Base-by-base conservation (phyloP, 2,113 vertebrate genomes). In the Daphoenositta chrysoptera region DNA sequence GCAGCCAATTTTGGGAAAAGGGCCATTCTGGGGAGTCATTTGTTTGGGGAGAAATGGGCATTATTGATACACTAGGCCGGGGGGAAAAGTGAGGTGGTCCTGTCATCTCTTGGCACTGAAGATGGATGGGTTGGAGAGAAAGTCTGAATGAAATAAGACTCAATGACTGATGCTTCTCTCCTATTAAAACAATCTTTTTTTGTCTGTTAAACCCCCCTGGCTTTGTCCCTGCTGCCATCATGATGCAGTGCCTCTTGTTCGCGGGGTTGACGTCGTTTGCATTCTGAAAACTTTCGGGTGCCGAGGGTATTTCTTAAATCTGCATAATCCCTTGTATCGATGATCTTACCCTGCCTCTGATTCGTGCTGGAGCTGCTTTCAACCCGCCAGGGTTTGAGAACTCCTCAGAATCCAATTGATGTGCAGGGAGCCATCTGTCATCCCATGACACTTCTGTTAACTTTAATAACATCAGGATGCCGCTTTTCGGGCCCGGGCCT, bases 231-330 rank as follows among this genome's bases (percentile, higher is more conserved):
- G 97, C 99, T 99, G 99, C 99, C 99, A 98, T 98, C 98, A 99
- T 99, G 99, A 99, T 99, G 99, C 99, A 99, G 98, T 99, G 98
- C 99, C 98, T 98, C 98, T 99, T 99, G 98, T 99, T 98, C 97
- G 94, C 89, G 96, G 98, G 87, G 96, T 96, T 97, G 97, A 97
- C 94, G 93, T 96, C 83, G 97, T 96, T 97, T 98, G 97, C 98
- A 98, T 98, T 98, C 97, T 96, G 97, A 98, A 92, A 97, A 97
- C 96, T 97, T 96, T 83, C 80, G 96, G 96, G 97, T 97, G 96
- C 98, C 7, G 87, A 92, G 97, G 92, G 93, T 97, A 96, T 97
- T 97, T 91, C 95, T 97, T 94, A 89, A 91, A 97, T 97, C 97
- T 96, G 88, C 97, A 97, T 97, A 96, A 97, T 95, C 97, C 94